Conservation (phyloP, 1,140 invertebrate species). For the Pemphigus obesinymphae region DNA sequence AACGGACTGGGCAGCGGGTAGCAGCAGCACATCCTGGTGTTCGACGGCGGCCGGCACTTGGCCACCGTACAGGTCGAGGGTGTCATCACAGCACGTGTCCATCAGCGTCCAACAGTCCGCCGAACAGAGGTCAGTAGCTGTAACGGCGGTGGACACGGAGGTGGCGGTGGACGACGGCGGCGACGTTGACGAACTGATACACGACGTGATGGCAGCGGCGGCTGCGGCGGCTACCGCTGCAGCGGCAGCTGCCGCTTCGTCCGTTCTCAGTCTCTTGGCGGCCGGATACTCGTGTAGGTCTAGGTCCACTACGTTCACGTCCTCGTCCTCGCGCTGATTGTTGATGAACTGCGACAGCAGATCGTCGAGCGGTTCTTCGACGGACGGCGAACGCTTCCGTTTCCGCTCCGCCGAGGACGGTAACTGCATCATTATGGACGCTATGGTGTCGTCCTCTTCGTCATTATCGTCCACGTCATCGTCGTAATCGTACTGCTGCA, state of each 20-base stretch:
- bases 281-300: constrained; percentile 43
- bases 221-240: background rate
- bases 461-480: constrained; percentile 59
- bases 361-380: constrained; percentile 7
- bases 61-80: constrained; percentile 35
- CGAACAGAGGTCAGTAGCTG: background rate
- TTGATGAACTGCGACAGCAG: constrained; percentile 56
- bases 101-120: background rate
- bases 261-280: constrained; percentile 43
- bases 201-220: background rate
- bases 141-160: background rate
- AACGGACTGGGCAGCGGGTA: background rate
- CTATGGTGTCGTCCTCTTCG: constrained; percentile 49
- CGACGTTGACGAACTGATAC: background rate
- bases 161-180: background rate
- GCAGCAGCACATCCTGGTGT: constrained; percentile 1
- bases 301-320: constrained; percentile 47
- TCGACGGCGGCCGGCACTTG: constrained; percentile 17
- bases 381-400: background rate
- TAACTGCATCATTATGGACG: constrained; percentile 25
- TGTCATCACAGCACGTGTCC: constrained; percentile 3
- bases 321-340: constrained; percentile 56
- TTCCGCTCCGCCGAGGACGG: background rate
- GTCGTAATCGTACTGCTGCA: constrained; percentile 57
- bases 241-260: background rate